Evolutionary conservation across 2,797 vertebrate species (phyloP), one percentile per base, ranked within the genome.

Genomic region (Macropodus opercularis): DNA sequence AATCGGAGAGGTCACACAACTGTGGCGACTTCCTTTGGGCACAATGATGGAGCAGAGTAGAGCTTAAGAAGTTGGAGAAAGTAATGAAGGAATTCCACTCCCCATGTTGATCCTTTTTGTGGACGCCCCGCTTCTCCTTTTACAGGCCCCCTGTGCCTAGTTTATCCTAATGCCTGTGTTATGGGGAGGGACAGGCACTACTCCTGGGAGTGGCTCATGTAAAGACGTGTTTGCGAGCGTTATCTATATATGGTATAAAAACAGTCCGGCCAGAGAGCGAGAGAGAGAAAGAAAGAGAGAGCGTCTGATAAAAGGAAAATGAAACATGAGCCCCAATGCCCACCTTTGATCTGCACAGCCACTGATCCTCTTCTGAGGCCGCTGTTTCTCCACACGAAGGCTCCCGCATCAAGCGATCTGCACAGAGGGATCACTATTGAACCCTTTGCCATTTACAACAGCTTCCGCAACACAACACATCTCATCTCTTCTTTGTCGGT

Each of bases 31-130:
- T 43, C 44, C 7, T 59, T 3, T 39, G 29, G 53, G 68, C 18
- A 4, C 27, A 24, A 23, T 54, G 71, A 77, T 63, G 66, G 72
- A 46, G 24, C 55, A 18, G 56, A 71, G 49, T 56, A 65, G 62
- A 64, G 74, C 67, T 80, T 72, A 62, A 71, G 73, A 79, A 70
- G 57, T 24, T 58, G 57, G 57, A 46, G 63, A 75, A 81, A 85
- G 72, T 84, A 75, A 88, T 85, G 77, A 84, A 83, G 75, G 83
- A 79, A 87, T 83, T 85, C 75, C 76, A 55, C 63, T 81, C 72
- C 63, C 65, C 36, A 65, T 51, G 64, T 69, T 83, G 72, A 73
- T 84, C 79, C 63, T 76, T 74, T 77, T 73, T 70, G 57, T 68
- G 49, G 70, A 70, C 79, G 56, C 71, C 73, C 73, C 63, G 63